phyloP scores from a whole-genome alignment of 2,113 vertebrate species.

The Leucoraja erinaceus region DNA sequence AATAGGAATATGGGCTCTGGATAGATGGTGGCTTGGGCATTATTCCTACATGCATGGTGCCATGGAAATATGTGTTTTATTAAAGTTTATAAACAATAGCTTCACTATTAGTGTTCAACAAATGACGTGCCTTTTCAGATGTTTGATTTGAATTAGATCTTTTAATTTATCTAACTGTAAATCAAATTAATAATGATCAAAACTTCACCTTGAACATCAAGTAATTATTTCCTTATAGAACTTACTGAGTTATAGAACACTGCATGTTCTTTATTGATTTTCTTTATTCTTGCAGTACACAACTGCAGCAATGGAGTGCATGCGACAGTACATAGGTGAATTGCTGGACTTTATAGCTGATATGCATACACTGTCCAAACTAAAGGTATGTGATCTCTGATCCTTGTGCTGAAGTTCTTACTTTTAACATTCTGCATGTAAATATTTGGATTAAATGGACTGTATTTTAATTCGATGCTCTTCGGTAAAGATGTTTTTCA shows the following conservation, averaged over 20 bases:
- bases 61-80: no score
- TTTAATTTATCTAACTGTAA: background rate
- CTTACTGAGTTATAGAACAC: background rate
- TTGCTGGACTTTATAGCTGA: conserved; percentile 95
- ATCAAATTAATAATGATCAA: background rate
- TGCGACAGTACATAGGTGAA: conserved; percentile 84
- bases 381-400: conserved; percentile 71
- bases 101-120: background rate
- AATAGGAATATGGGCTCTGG: background rate
- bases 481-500: no score
- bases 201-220: background rate
- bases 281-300: conserved; percentile 67
- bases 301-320: conserved; percentile 94
- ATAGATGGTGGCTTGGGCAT: background rate
- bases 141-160: background rate
- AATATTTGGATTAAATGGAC: no score
- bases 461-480: no score
- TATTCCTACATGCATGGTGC: no score
- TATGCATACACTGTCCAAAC: conserved; percentile 93
- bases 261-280: background rate
- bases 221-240: background rate
- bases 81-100: background rate
- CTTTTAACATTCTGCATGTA: no score
- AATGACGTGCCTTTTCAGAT: background rate
- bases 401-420: background rate